These are phyloP conservation scores for Drosophila sp. DNA, from an alignment of 1,140 invertebrate genomes.

Conservation along the genomic window DNA sequence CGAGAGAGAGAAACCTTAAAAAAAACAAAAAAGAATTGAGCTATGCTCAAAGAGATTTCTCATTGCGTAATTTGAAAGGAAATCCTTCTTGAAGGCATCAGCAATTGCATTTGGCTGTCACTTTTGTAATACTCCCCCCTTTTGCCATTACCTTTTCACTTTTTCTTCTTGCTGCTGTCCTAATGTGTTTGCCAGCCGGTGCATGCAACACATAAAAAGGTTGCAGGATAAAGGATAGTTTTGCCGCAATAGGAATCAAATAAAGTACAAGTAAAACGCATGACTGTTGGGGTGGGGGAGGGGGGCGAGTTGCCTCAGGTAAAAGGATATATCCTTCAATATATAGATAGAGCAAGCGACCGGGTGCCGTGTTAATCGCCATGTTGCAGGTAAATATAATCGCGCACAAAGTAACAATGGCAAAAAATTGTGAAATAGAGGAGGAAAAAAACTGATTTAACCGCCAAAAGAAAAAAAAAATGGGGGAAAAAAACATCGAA, in stretches of 20 bases:
- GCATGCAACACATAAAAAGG: constrained; percentile 54
- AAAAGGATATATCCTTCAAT: constrained; percentile 5
- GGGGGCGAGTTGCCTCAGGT: constrained; percentile 1
- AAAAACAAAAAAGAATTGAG: constrained; percentile 16
- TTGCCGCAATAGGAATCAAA: constrained; percentile 61
- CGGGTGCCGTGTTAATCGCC: constrained; percentile 62
- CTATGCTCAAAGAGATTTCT: constrained; percentile 41
- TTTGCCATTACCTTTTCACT: constrained; percentile 40
- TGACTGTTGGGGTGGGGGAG: not conserved
- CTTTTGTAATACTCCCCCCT: constrained; percentile 25
- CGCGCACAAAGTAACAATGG: constrained; percentile 63
- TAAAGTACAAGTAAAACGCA: constrained; percentile 18
- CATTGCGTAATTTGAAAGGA: constrained; percentile 57
- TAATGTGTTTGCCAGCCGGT: constrained; percentile 65
- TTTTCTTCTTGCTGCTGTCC: constrained; percentile 20
- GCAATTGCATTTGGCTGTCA: constrained; percentile 29
- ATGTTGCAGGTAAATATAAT: constrained; percentile 68
- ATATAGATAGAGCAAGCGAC: constrained; percentile 30
- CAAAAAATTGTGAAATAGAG: constrained; percentile 23
- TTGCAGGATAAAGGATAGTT: constrained; percentile 56
- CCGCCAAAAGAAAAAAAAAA: constrained; percentile 21
- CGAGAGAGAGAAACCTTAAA: not conserved
- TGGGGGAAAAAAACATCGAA: not conserved
- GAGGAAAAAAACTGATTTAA: constrained; percentile 6
- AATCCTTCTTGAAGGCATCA: constrained; percentile 30